A percentile compares a stretch with the other conserved stretches of the same genome.
phyloP scores from a whole-genome alignment of 2,113 vertebrate species.

The Bungarus multicinctus region DNA sequence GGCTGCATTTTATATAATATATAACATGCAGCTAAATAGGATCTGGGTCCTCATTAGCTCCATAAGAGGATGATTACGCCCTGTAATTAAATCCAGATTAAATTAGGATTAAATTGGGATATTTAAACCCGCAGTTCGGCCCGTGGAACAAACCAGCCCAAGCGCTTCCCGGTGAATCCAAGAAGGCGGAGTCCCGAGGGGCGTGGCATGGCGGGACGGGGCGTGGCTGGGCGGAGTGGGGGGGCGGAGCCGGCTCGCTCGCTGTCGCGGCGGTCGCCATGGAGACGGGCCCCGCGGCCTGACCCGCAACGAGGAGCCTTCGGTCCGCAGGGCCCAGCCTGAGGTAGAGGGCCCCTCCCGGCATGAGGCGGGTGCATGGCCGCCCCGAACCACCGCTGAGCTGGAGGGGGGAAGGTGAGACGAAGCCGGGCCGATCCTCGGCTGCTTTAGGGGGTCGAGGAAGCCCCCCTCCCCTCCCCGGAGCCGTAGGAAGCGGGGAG shows the following conservation, averaged over 20 bases:
- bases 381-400: background rate
- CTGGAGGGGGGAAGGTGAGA: background rate
- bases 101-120: background rate
- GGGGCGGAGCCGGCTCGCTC: background rate
- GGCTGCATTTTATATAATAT: no score
- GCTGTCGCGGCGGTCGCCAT: constrained; percentile 6
- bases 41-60: no score
- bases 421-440: no score
- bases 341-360: background rate
- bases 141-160: background rate
- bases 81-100: background rate
- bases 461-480: background rate
- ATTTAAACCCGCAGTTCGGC: no score
- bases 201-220: background rate
- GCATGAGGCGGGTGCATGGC: constrained; percentile 21
- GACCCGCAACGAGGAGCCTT: background rate
- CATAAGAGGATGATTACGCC: background rate
- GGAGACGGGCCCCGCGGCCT: constrained; percentile 30
- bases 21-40: no score
- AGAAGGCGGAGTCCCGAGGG: background rate
- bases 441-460: background rate
- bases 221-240: background rate
- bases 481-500: background rate
- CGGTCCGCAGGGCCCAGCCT: background rate
- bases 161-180: background rate